Evolutionary conservation across 2,797 vertebrate genomes (phyloP).

Genomic region (Falco naumanni): DNA sequence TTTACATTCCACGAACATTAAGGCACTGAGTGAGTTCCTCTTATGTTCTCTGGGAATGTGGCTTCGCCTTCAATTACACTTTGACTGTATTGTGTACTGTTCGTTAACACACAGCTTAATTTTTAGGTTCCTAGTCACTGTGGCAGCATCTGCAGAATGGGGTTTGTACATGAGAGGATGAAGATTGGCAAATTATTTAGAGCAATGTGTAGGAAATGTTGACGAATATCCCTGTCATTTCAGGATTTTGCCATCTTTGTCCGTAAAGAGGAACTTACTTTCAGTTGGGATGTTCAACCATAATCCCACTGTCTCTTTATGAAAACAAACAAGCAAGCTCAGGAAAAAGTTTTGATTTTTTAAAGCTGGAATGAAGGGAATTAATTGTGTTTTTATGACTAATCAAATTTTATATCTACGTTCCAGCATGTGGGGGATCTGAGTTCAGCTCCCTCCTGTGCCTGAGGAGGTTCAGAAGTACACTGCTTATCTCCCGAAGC

Average conservation of each 20-base stretch:
- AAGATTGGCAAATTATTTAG: neutral
- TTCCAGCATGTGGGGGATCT: neutral
- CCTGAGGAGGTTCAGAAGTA: neutral
- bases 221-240: neutral
- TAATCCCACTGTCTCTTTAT: neutral
- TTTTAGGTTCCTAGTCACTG: neutral
- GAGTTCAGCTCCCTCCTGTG: neutral
- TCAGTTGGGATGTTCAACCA: neutral
- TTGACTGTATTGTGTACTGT: rapidly evolving
- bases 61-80: rapidly evolving
- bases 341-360: neutral
- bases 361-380: neutral
- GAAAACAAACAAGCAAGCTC: constrained; percentile 15
- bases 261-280: neutral
- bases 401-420: neutral
- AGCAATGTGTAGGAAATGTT: neutral
- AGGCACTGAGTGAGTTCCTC: neutral
- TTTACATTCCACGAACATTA: neutral
- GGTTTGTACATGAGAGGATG: rapidly evolving
- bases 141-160: neutral
- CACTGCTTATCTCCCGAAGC: neutral
- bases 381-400: neutral
- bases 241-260: neutral
- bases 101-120: neutral
- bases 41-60: neutral